A percentile compares a stretch with the other conserved stretches of the same genome.
These are phyloP conservation scores for Trichonephila inaurata DNA, from an alignment of 1,140 invertebrate genomes.

Conservation along the genomic window DNA sequence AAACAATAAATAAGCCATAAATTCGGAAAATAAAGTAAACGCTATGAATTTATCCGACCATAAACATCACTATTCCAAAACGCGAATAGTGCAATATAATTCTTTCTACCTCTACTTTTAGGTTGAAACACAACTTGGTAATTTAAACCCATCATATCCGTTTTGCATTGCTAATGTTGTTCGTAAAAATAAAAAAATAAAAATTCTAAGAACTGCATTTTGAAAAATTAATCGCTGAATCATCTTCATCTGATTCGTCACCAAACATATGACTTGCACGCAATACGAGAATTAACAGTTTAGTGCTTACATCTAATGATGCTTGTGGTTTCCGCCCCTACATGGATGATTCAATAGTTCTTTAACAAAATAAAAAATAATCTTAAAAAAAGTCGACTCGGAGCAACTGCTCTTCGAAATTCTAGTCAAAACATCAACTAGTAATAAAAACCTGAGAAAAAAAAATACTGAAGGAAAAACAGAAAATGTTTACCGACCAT, in stretches of 20 bases:
- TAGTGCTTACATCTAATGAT: constrained; percentile 39
- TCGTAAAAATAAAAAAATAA: neutral
- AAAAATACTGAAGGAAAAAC: constrained; percentile 6
- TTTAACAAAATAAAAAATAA: neutral
- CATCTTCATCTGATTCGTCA: constrained; percentile 32
- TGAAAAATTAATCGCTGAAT: constrained; percentile 55
- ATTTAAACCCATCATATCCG: neutral
- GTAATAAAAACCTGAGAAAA: neutral
- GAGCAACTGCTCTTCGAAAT: constrained; percentile 33
- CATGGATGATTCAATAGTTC: constrained; percentile 17
- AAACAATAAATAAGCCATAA: no score
- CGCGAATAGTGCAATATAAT: neutral
- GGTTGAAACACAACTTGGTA: neutral
- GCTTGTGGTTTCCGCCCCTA: constrained; percentile 39
- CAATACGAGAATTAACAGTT: constrained; percentile 44
- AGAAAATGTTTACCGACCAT: constrained; percentile 32
- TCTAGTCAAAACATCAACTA: constrained; percentile 33
- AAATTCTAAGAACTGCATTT: neutral
- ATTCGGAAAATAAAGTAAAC: no score
- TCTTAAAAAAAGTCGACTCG: neutral
- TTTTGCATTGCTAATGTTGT: neutral
- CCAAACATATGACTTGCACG: constrained; percentile 38
- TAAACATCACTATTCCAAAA: no score
- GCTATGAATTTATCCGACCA: no score
- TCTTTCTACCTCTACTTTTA: neutral